Percentiles rank a stretch among this genome's conserved stretches.
Evolutionary conservation across 2,797 vertebrate genomes (phyloP).

Genomic region (Artibeus jamaicensis): DNA sequence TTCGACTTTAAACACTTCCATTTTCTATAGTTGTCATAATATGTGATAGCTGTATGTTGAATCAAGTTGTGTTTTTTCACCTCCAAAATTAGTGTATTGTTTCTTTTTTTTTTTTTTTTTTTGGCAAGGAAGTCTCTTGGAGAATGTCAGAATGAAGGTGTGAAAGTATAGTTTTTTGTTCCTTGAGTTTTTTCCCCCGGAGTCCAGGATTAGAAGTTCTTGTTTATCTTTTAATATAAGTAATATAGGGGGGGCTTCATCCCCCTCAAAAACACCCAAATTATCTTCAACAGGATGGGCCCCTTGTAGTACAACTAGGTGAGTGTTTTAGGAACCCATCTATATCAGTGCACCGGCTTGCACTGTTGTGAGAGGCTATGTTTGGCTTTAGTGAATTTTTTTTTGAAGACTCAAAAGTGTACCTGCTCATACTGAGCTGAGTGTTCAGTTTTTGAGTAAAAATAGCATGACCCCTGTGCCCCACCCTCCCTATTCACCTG

Average conservation of each 20-base stretch:
- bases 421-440: neutral
- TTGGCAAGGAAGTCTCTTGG: neutral
- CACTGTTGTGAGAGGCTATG: neutral
- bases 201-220: neutral
- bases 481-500: neutral
- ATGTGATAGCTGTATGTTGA: neutral
- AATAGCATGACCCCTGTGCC: neutral
- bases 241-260: neutral
- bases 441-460: neutral
- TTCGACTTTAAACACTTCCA: neutral
- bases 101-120: neutral
- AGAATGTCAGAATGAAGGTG: conserved; percentile 3
- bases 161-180: neutral
- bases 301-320: neutral
- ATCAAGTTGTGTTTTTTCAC: neutral
- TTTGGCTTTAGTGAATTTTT: neutral
- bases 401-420: neutral
- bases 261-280: neutral
- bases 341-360: neutral
- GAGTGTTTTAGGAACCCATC: neutral
- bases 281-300: neutral
- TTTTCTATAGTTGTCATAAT: neutral
- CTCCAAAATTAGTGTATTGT: neutral
- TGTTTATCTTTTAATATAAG: neutral
- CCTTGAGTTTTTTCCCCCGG: neutral